Percentiles rank a stretch among this genome's conserved stretches.
Evolutionary conservation across 2,797 vertebrate genomes (phyloP).

Genomic region (Chrosomus eos): DNA sequence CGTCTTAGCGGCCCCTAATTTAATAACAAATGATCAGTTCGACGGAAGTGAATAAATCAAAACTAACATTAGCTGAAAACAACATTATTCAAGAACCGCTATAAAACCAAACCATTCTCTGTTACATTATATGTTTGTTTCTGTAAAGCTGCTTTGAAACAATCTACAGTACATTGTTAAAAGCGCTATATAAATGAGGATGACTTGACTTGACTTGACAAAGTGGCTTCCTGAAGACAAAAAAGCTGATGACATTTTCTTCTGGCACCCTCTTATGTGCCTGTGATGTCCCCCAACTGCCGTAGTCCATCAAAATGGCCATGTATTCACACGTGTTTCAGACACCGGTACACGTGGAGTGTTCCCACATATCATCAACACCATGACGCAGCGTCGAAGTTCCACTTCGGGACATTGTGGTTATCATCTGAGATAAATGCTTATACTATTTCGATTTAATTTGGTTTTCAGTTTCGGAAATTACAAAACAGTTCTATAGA

Average conservation of each 20-base stretch:
- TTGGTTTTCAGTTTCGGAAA: not conserved
- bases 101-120: too few species aligned
- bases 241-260: not conserved
- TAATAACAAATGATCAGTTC: too few species aligned
- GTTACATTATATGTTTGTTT: too few species aligned
- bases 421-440: not conserved
- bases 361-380: not conserved
- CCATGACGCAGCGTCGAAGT: not conserved
- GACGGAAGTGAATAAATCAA: too few species aligned
- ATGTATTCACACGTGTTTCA: not conserved
- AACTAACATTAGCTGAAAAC: too few species aligned
- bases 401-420: not conserved
- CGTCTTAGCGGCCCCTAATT: too few species aligned
- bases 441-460: not conserved
- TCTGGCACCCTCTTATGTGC: not conserved
- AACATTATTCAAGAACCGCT: too few species aligned
- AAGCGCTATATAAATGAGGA: too few species aligned
- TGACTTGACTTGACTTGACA: too few species aligned
- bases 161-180: too few species aligned
- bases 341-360: not conserved
- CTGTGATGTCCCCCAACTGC: not conserved
- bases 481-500: not conserved
- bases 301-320: not conserved
- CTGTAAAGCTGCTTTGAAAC: too few species aligned
- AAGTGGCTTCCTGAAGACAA: not conserved